A percentile compares a stretch with the other conserved stretches of the same genome.
Evolutionary conservation across 2,113 vertebrate species (phyloP).

Genomic region (Carettochelys insculpta): DNA sequence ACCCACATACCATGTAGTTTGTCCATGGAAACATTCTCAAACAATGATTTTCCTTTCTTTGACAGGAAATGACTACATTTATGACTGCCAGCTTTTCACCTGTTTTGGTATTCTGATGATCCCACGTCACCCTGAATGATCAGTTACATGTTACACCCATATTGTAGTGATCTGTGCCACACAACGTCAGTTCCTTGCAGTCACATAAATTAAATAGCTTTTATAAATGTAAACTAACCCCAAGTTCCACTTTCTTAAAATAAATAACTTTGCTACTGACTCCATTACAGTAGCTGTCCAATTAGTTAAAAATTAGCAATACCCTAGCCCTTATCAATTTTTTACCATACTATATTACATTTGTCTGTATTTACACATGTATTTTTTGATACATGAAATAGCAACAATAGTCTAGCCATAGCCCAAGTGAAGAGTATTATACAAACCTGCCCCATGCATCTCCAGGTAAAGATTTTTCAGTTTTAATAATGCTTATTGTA

Average conservation of each 20-base stretch:
- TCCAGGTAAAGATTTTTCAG: neutral
- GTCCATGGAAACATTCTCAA: neutral
- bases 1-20: neutral
- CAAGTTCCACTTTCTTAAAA: neutral
- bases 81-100: conserved; percentile 10
- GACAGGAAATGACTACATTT: neutral
- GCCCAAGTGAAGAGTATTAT: neutral
- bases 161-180: neutral
- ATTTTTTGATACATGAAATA: no score
- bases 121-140: conserved; percentile 11
- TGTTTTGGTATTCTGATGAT: neutral
- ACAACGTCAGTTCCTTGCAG: neutral
- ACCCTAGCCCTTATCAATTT: neutral
- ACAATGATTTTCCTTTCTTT: neutral
- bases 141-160: neutral
- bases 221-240: neutral
- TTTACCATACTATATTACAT: neutral
- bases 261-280: neutral
- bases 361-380: neutral
- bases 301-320: neutral
- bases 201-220: neutral
- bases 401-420: no score
- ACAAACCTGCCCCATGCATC: neutral
- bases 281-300: neutral
- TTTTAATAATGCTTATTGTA: neutral